Percentiles rank a stretch among this genome's conserved stretches.
These are phyloP conservation scores for Lutraria rhynchaena DNA, from an alignment of 1,140 invertebrate species.

Conservation along the genomic window DNA sequence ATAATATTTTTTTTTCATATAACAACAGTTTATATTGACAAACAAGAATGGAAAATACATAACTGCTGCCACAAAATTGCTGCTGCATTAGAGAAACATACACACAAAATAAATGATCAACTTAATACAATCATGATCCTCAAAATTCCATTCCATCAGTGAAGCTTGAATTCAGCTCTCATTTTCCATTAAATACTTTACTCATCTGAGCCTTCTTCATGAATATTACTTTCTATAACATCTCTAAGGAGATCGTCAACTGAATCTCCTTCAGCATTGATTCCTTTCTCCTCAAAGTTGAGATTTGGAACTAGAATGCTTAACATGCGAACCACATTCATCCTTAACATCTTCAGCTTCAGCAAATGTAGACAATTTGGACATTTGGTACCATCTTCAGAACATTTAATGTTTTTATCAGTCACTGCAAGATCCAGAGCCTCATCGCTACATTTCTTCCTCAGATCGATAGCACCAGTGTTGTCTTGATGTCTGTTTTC, in stretches of 20 bases:
- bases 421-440: slow-evolving; percentile 57
- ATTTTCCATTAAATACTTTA: slow-evolving; percentile 40
- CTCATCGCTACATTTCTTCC: slow-evolving; percentile 66
- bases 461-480: slow-evolving; percentile 74
- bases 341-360: slow-evolving; percentile 76
- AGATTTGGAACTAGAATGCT: slow-evolving; percentile 80
- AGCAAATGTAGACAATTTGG: slow-evolving; percentile 73
- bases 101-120: too few relatives aligned
- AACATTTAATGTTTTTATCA: slow-evolving; percentile 52
- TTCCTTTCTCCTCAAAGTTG: slow-evolving; percentile 80
- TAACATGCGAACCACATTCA: slow-evolving; percentile 80
- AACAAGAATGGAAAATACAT: slow-evolving; percentile 14
- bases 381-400: slow-evolving; percentile 61
- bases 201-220: slow-evolving; percentile 74
- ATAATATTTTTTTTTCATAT: too few relatives aligned
- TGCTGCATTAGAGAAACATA: slow-evolving; percentile 12
- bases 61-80: slow-evolving; percentile 33
- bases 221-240: slow-evolving; percentile 81
- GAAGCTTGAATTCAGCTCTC: too few relatives aligned
- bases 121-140: too few relatives aligned
- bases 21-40: slow-evolving; percentile 7
- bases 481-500: slow-evolving; percentile 64
- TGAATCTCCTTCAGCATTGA: slow-evolving; percentile 79
- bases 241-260: slow-evolving; percentile 81
- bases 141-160: too few relatives aligned